These are phyloP conservation scores for Streblospio benedicti DNA, from an alignment of 1,140 invertebrate genomes.

Conservation along the genomic window DNA sequence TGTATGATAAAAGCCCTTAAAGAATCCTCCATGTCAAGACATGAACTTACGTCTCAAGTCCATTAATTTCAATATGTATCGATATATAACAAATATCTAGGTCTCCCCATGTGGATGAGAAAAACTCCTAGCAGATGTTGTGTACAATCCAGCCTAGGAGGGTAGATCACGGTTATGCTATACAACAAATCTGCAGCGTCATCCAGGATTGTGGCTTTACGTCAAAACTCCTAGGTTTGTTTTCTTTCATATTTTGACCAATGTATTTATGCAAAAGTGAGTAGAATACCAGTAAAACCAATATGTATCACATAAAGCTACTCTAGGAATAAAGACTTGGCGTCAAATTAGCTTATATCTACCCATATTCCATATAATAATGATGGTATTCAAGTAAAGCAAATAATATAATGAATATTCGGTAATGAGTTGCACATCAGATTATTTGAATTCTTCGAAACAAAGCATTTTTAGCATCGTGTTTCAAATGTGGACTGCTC, in stretches of 20 bases:
- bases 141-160: conserved; percentile 32
- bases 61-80: conserved; percentile 22
- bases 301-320: conserved; percentile 11
- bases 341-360: too few relatives aligned
- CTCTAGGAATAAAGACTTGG: too few relatives aligned
- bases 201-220: conserved; percentile 46
- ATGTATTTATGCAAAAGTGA: too few relatives aligned
- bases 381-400: too few relatives aligned
- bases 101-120: conserved; percentile 36
- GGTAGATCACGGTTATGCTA: too few relatives aligned
- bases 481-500: too few relatives aligned
- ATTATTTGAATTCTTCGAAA: too few relatives aligned
- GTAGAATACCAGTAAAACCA: background rate
- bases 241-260: too few relatives aligned
- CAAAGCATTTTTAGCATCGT: too few relatives aligned
- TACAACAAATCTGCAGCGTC: conserved; percentile 25
- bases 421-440: too few relatives aligned
- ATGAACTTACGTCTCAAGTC: conserved; percentile 44
- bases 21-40: conserved; percentile 48
- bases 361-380: too few relatives aligned
- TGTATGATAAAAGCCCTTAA: conserved; percentile 27
- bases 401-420: too few relatives aligned
- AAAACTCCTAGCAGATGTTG: conserved; percentile 32
- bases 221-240: background rate
- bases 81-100: conserved; percentile 34